Evolutionary conservation across 2,797 vertebrate genomes (phyloP).

Genomic region (Vultur gryphus): DNA sequence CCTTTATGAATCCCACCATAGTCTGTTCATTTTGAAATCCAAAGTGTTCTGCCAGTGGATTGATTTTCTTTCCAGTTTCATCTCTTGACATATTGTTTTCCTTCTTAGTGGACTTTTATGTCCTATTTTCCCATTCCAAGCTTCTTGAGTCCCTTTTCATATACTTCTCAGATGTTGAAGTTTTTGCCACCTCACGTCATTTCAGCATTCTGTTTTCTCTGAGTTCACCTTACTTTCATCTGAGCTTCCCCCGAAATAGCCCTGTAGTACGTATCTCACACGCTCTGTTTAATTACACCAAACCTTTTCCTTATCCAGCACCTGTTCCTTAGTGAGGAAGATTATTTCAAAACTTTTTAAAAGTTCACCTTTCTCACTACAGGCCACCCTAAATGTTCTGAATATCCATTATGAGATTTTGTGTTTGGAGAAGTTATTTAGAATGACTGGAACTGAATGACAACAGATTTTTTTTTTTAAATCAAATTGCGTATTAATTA

Average conservation of each 20-base stretch:
- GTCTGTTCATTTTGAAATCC: constrained; percentile 5
- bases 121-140: neutral
- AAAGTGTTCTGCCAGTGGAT: neutral
- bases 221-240: neutral
- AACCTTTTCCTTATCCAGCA: neutral
- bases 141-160: neutral
- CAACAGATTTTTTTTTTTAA: neutral
- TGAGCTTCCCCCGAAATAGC: neutral
- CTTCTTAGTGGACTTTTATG: neutral
- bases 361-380: neutral
- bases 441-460: neutral
- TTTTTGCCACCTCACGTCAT: neutral
- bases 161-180: neutral
- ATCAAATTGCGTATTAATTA: neutral
- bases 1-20: neutral
- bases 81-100: neutral
- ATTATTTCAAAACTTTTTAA: neutral
- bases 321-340: neutral
- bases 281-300: neutral
- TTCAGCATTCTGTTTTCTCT: neutral
- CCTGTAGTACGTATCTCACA: neutral
- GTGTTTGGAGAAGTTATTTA: neutral
- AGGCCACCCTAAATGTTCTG: rapidly evolving
- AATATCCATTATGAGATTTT: neutral
- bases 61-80: neutral